Evolutionary conservation across 2,888 invertebrate species (phyloP).

Genomic region (Stenurella melanura): DNA sequence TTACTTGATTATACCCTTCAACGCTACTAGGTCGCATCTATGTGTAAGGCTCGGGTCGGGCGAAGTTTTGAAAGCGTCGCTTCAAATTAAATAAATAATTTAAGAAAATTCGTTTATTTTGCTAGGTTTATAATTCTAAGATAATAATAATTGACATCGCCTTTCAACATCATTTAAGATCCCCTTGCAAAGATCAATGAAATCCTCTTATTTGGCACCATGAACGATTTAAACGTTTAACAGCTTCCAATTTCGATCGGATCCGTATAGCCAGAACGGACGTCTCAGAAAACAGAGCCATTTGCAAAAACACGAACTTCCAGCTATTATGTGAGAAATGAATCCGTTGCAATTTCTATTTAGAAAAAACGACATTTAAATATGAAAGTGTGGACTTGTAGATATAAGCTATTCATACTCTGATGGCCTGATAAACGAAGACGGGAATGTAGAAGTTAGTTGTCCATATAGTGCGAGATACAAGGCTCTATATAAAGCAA

Average conservation of each 20-base stretch:
- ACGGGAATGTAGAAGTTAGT: constrained; percentile 4
- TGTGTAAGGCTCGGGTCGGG: too few relatives aligned
- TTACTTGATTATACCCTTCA: too few relatives aligned
- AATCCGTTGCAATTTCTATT: neutral
- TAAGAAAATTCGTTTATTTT: too few relatives aligned
- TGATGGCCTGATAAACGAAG: neutral
- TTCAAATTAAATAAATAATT: too few relatives aligned
- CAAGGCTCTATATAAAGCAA: too few relatives aligned
- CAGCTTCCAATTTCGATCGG: neutral
- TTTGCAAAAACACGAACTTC: neutral
- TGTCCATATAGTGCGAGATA: constrained; percentile 6
- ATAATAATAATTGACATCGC: too few relatives aligned
- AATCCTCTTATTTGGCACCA: neutral
- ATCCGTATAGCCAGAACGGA: too few relatives aligned
- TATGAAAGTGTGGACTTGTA: neutral
- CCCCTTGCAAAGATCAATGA: neutral
- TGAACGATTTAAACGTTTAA: neutral
- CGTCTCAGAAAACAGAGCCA: neutral
- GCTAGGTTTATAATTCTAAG: too few relatives aligned
- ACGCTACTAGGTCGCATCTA: too few relatives aligned
- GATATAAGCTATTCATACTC: neutral
- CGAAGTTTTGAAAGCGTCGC: too few relatives aligned
- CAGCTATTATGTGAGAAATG: neutral
- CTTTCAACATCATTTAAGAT: too few relatives aligned
- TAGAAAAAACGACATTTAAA: neutral